Evolutionary conservation across 2,797 vertebrate species (phyloP).

Genomic region (Alauda arvensis): DNA sequence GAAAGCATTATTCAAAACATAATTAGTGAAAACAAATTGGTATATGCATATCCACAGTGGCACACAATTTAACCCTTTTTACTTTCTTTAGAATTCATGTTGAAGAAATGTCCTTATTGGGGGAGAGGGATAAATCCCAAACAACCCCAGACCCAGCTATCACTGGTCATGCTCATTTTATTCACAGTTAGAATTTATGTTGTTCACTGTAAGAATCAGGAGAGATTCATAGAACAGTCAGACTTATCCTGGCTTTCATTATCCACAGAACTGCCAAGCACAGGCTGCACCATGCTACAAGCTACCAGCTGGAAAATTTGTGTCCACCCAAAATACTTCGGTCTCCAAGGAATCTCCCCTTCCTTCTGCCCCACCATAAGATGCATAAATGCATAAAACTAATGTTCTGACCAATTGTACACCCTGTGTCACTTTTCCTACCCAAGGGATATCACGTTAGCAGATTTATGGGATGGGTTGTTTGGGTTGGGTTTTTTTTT

Average conservation of each 20-base stretch:
- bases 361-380: background rate
- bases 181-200: background rate
- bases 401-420: background rate
- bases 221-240: background rate
- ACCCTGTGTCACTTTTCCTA: background rate
- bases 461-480: background rate
- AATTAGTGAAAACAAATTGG: background rate
- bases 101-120: background rate
- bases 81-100: background rate
- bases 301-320: background rate
- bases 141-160: background rate
- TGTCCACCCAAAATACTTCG: background rate
- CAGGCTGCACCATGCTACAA: rapidly evolving
- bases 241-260: background rate
- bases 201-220: background rate
- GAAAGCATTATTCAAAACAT: background rate
- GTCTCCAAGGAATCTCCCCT: background rate
- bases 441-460: background rate
- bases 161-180: background rate
- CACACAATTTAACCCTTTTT: background rate
- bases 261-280: background rate
- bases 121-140: background rate
- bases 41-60: background rate
- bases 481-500: background rate
- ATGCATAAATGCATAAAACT: background rate